Evolutionary conservation across 1,140 invertebrate genomes (phyloP).

Genomic region (Papilio polytes): DNA sequence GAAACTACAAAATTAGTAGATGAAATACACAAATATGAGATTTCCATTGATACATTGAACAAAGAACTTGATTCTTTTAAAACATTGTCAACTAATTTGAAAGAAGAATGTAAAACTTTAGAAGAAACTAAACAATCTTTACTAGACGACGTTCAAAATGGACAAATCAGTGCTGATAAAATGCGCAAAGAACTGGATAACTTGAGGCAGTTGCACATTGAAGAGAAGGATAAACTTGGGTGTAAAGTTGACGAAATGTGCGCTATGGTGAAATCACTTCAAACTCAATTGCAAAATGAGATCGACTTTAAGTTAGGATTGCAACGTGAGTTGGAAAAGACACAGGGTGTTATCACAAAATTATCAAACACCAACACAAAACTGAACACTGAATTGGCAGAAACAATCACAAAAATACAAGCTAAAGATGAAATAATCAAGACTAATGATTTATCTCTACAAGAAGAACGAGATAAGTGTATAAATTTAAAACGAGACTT

Average conservation of each 20-base stretch:
- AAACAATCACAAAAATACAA: constrained; percentile 38
- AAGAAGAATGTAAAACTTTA: constrained; percentile 53
- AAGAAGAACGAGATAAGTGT: constrained; percentile 42
- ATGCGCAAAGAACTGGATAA: constrained; percentile 59
- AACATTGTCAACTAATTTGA: constrained; percentile 46
- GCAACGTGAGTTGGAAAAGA: constrained; percentile 49
- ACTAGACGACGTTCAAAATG: constrained; percentile 53
- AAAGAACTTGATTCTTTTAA: constrained; percentile 55
- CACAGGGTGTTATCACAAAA: constrained; percentile 42
- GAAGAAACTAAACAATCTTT: constrained; percentile 54
- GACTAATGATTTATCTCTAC: constrained; percentile 42
- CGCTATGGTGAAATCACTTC: constrained; percentile 55
- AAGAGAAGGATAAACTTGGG: constrained; percentile 56
- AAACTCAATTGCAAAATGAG: constrained; percentile 65
- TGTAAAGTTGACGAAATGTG: constrained; percentile 59
- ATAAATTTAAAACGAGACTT: constrained; percentile 33
- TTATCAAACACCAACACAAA: constrained; percentile 41
- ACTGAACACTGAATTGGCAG: constrained; percentile 37
- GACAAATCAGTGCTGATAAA: constrained; percentile 53
- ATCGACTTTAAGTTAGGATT: constrained; percentile 59
- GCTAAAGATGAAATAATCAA: constrained; percentile 47
- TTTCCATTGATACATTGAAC: constrained; percentile 51
- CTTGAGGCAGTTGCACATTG: constrained; percentile 47
- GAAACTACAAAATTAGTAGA: constrained; percentile 55
- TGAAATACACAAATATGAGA: constrained; percentile 52